Evolutionary conservation across 2,797 vertebrate species (phyloP), one percentile per base, ranked within the genome.

Genomic region (Amazona ochrocephala): DNA sequence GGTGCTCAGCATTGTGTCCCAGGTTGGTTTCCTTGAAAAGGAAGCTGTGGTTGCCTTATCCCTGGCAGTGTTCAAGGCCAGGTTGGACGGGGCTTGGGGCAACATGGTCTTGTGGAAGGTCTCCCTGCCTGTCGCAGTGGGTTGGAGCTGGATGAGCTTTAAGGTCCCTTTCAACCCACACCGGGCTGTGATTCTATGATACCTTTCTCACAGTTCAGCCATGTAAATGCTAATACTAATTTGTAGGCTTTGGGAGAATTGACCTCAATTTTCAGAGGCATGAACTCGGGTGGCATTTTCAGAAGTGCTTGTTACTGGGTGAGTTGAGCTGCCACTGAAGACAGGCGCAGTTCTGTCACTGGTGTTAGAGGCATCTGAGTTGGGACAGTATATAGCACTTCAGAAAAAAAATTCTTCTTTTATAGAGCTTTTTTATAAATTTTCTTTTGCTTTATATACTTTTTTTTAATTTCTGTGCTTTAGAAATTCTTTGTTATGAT

Each of bases 21-120:
- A 0, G 0, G 13, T 26, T 11, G 0, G 6, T 26, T 73, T 37
- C 5, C 58, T 37, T 37, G 58, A 8, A 37, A 60, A 60, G 37
- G 23, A 37, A 60, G 23, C 58, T 60, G 58, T 26, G 34, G 34
- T 22, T 60, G 58, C 34, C 34, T 15, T 8, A 8, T 60, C 58
- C 34, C 34, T 60, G 14, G 16, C 34, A 37, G 34, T 37, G 58
- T 37, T 37, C 34, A 26, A 37, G 58, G 34, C 34, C 23, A 37
- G 58, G 23, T 5, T 37, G 34, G 58, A 37, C 7, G 1, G 58
- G 58, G 58, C 34, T 60, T 37, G 23, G 34, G 11, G 34, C 58
- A 60, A 17, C 58, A 23, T 60, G 23, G 15, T 26, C 10, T 26
- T 37, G 34, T 37, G 58, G 23, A 60, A 37, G 34, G 15, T 37